These are phyloP conservation scores for Fregata magnificens DNA, from an alignment of 2,113 vertebrate species.

Conservation along the genomic window DNA sequence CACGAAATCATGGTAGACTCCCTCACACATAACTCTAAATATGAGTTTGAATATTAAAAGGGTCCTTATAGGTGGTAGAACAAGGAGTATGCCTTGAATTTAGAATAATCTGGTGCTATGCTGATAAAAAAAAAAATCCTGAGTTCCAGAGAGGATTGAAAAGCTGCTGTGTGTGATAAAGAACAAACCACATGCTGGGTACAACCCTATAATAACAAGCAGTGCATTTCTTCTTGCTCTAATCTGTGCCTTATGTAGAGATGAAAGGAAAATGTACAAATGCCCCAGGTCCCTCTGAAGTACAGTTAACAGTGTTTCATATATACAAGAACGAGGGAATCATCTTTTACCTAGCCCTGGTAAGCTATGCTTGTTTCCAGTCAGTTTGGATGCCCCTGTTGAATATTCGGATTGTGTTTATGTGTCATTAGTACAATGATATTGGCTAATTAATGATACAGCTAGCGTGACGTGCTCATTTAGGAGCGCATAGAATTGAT, in stretches of 20 bases:
- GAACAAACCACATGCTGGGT: not conserved
- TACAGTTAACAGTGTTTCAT: not conserved
- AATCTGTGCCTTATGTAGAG: not conserved
- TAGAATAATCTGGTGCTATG: conserved; percentile 1
- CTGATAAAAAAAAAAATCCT: not conserved
- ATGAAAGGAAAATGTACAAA: not conserved
- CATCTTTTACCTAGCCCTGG: not conserved
- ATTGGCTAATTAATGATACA: not conserved
- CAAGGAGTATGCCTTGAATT: conserved; percentile 6
- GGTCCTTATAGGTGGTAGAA: not conserved
- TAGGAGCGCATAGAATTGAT: not conserved
- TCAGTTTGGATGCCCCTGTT: not conserved
- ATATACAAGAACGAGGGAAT: not conserved
- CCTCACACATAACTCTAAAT: conserved; percentile 11
- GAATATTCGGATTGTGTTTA: not conserved
- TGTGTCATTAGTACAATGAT: not conserved
- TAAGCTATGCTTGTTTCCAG: not conserved
- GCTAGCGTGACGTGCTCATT: not conserved
- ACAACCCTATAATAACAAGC: not conserved
- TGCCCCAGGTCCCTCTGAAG: not conserved
- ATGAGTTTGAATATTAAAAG: conserved; percentile 13
- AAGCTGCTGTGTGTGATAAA: not conserved
- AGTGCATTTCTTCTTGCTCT: not conserved
- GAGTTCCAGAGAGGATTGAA: not conserved
- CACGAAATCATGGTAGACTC: conserved; percentile 2